Base-by-base conservation (phyloP, 2,113 vertebrate genomes). In the Alaudala cheleensis region DNA sequence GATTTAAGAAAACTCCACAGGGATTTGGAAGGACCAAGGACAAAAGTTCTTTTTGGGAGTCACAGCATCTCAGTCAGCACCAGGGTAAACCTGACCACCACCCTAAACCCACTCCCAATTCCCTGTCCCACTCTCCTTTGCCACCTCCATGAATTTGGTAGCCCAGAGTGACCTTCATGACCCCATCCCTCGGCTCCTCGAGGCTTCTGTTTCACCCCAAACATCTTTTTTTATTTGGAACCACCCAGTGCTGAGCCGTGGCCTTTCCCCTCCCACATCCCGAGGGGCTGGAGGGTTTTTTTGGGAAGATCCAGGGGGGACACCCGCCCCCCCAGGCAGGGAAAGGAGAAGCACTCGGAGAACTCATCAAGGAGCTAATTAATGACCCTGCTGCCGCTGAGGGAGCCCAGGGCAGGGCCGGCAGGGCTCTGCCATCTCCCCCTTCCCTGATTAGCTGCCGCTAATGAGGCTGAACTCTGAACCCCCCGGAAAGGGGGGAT, bases 391-490 rank as follows among this genome's bases (percentile, higher is more conserved):
- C 86, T 8, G 22, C 39, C 14, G 0, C 4, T 3, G 80, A 33
- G 93, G 87, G 86, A 93, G 86, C 70, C 29, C 54, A 20, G 64
- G 44, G 45, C 77, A 84, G 73, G 78, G 92, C 64, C 53, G 86
- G 81, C 22, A 0, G 77, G 44, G 58, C 76, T 65, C 66, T 94
- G 96, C 86, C 91, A 81, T 49, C 92, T 91, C 85, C 88, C 71
- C 73, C 94, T 92, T 95, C 88, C 87, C 94, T 96, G 95, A 96
- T 97, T 96, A 98, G 76, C 57, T 72, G 66, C 58, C n/a, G 56
- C 97, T 98, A 98, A 98, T 98, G 96, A 98, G 98, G 86, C 92
- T 98, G 96, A 98, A 88, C 98, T 82, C 74, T 96, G 97, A 97
- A 65, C 97, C 93, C 92, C 49, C 14, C 11, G 25, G 42, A 19